Conservation (phyloP, 2,113 vertebrate genomes). For the Rhabdomys dilectus region DNA sequence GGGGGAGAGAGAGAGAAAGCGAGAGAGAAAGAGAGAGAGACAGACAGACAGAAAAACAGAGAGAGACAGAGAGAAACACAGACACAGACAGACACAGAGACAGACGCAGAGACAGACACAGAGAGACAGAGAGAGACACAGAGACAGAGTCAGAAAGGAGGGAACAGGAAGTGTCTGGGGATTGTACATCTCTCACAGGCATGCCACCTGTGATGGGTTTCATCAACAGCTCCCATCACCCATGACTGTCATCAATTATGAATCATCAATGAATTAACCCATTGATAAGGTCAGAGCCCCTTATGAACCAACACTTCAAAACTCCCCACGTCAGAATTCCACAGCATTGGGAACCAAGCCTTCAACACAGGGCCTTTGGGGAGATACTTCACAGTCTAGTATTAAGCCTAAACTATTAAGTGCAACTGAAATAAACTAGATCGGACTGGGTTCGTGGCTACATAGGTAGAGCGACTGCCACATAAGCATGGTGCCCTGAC, state of each 20-base stretch:
- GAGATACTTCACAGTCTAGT: not conserved
- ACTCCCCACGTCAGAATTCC: not conserved
- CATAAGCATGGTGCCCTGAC: not conserved
- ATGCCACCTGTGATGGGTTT: not conserved
- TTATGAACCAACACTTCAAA: not conserved
- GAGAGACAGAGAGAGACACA: too few relatives aligned
- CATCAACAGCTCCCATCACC: not conserved
- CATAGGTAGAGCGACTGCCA: not conserved
- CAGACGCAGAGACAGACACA: too few relatives aligned
- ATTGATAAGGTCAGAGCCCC: not conserved
- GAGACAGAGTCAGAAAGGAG: too few relatives aligned
- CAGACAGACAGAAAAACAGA: too few relatives aligned
- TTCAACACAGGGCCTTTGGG: too few relatives aligned
- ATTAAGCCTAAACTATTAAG: not conserved
- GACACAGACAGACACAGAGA: too few relatives aligned
- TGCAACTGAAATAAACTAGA: not conserved
- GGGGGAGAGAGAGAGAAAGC: not conserved
- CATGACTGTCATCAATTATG: not conserved
- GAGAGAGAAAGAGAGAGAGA: too few relatives aligned
- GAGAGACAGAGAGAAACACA: too few relatives aligned
- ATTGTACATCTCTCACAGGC: not conserved
- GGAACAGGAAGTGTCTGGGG: too few relatives aligned
- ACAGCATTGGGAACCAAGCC: not conserved
- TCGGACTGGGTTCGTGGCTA: too few relatives aligned
- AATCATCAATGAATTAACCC: not conserved